Evolutionary conservation across 2,888 invertebrate species (phyloP).

Genomic region (Andrena fulva): DNA sequence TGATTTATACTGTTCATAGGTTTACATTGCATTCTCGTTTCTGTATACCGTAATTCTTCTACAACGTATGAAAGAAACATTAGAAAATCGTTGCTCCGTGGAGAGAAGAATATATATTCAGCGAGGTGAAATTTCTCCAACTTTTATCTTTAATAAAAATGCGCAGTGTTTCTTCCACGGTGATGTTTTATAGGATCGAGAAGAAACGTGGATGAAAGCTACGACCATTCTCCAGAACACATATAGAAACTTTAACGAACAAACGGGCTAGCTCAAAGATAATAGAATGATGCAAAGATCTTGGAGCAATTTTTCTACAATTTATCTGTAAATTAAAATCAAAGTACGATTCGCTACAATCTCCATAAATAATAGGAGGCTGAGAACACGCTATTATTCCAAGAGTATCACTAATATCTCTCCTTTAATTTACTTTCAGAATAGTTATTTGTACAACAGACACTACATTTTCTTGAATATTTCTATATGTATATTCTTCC

Average conservation of each 20-base stretch:
- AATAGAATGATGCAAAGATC: neutral
- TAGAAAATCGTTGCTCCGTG: constrained; percentile 39
- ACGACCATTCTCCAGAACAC: constrained; percentile 1
- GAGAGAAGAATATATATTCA: neutral
- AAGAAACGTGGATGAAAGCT: neutral
- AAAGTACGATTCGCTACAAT: no score
- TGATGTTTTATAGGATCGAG: neutral
- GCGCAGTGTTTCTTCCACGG: neutral
- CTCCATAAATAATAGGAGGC: no score
- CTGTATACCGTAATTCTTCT: constrained; percentile 42
- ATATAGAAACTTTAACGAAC: neutral
- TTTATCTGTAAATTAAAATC: no score
- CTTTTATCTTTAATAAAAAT: constrained; percentile 24
- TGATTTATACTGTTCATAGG: constrained; percentile 41
- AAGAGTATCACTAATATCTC: no score
- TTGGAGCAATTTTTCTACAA: neutral
- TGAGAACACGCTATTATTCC: no score
- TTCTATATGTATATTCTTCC: no score
- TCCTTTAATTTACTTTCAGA: no score
- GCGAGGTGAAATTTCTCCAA: constrained; percentile 2
- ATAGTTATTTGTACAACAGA: no score
- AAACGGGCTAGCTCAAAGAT: neutral
- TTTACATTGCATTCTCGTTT: constrained; percentile 40
- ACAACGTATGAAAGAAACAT: constrained; percentile 40
- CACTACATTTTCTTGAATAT: no score